These are phyloP conservation scores for Chlorodrepanis virens DNA, from an alignment of 2,113 vertebrate species.

Conservation along the genomic window DNA sequence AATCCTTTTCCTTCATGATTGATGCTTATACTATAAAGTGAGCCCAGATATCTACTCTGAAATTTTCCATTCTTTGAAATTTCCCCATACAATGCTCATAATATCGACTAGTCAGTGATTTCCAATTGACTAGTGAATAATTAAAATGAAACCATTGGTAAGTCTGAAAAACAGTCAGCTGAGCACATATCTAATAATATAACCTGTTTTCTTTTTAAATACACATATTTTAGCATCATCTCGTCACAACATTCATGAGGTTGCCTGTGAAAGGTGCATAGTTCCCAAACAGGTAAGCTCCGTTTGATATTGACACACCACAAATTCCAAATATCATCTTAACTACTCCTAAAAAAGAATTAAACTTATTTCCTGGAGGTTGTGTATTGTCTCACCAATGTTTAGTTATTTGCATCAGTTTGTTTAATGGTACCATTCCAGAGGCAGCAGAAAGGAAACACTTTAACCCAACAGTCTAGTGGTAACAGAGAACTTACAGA, in stretches of 20 bases:
- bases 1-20: background rate
- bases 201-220: background rate
- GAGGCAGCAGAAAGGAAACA: background rate
- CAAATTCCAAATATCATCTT: background rate
- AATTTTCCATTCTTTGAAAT: background rate
- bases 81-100: background rate
- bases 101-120: background rate
- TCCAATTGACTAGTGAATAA: background rate
- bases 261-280: accelerated
- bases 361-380: background rate
- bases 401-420: background rate
- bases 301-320: background rate
- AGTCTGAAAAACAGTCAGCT: background rate
- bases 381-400: background rate
- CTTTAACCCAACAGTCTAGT: background rate
- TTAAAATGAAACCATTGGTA: background rate
- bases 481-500: background rate
- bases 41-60: background rate
- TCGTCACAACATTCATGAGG: background rate
- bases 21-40: background rate
- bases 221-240: background rate
- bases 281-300: background rate
- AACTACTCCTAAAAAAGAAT: background rate
- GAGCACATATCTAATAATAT: background rate
- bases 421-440: background rate